These are phyloP conservation scores for Pseudorectes ferrugineus DNA, from an alignment of 2,113 vertebrate species.

Conservation along the genomic window DNA sequence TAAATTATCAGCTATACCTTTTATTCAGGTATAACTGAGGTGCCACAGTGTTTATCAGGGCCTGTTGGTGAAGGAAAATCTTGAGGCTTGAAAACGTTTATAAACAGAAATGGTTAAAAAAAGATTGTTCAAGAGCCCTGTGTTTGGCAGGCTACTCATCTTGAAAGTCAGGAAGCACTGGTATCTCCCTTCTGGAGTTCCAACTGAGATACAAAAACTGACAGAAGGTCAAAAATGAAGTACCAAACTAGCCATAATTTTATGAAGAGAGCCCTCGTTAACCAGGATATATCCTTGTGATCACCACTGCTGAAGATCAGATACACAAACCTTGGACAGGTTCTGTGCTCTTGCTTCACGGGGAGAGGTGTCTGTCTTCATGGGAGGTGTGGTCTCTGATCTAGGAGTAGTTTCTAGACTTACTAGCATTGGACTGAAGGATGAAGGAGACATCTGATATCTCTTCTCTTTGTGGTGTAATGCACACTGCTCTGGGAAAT, in stretches of 20 bases:
- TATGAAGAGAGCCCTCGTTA: background rate
- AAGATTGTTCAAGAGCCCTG: background rate
- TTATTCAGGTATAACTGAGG: background rate
- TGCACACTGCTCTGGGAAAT: background rate
- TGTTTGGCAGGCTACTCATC: background rate
- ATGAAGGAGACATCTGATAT: background rate
- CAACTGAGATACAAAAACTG: background rate
- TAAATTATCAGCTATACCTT: background rate
- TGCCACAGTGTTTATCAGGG: background rate
- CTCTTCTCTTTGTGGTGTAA: background rate
- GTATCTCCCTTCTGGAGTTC: background rate
- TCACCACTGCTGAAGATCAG: background rate
- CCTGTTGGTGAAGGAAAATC: background rate
- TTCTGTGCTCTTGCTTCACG: background rate
- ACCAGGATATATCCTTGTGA: background rate
- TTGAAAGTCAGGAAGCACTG: background rate
- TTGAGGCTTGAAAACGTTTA: background rate
- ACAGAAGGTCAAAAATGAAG: background rate
- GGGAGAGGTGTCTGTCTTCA: background rate
- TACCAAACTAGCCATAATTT: background rate
- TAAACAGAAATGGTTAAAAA: background rate
- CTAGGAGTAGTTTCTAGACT: background rate
- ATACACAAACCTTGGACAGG: fast-evolving
- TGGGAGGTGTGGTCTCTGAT: background rate
- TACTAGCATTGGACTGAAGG: background rate